Conservation (phyloP, 2,888 invertebrate species). For the Taenaris catops region DNA sequence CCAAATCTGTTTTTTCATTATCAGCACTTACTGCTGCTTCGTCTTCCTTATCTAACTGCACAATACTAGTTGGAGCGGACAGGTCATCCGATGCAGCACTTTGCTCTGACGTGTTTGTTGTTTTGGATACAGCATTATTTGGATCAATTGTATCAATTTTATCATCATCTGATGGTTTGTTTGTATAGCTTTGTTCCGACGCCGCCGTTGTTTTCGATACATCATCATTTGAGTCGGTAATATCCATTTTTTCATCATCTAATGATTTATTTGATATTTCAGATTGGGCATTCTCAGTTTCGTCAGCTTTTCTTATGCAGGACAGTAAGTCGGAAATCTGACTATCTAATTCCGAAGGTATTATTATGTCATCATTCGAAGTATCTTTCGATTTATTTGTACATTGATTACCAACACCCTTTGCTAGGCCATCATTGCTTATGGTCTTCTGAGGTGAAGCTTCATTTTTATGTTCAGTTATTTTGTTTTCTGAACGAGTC, state of each 20-base stretch:
- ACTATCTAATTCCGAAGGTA: constrained; percentile 33
- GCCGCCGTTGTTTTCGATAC: no score
- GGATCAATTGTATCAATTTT: not conserved
- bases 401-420: no score
- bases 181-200: no score
- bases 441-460: no score
- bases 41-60: constrained; percentile 1
- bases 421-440: no score
- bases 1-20: constrained; percentile 1
- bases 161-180: no score
- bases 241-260: not conserved
- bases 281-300: constrained; percentile 6
- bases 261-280: constrained; percentile 2
- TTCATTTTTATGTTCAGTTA: not conserved
- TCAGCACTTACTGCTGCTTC: not conserved
- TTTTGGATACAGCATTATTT: not conserved
- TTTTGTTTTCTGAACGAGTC: not conserved
- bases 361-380: not conserved
- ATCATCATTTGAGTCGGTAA: not conserved
- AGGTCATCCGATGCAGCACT: not conserved
- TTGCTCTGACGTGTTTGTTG: not conserved
- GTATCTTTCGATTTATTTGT: not conserved
- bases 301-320: constrained; percentile 31
- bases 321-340: constrained; percentile 50
- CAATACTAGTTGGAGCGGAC: constrained; percentile 1